Percentiles rank a stretch among this genome's conserved stretches.
These are phyloP conservation scores for Drosophila pseudotalamancana DNA, from an alignment of 2,888 invertebrate genomes.

Conservation along the genomic window DNA sequence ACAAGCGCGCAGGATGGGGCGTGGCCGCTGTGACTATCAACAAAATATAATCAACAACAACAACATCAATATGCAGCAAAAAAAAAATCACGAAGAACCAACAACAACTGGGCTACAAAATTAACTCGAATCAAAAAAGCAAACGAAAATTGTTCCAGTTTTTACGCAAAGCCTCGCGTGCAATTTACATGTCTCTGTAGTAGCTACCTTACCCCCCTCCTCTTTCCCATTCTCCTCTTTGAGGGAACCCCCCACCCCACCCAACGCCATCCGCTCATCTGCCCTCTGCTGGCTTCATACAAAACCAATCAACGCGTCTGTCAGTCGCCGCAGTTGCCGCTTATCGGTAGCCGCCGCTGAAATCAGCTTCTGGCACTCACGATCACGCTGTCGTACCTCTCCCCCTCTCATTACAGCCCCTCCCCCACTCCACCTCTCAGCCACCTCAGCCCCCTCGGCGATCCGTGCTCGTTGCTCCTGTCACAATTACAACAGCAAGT, in stretches of 20 bases:
- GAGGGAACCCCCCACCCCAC: neutral
- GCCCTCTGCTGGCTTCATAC: conserved; percentile 30
- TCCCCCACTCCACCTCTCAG: conserved; percentile 1
- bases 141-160: conserved; percentile 67
- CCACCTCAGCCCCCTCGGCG: conserved; percentile 59
- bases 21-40: conserved; percentile 68
- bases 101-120: conserved; percentile 14
- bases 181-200: conserved; percentile 81
- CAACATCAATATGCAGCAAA: conserved; percentile 11
- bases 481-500: conserved; percentile 80
- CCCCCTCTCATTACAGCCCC: neutral
- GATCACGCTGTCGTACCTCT: conserved; percentile 54
- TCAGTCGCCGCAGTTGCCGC: conserved; percentile 66
- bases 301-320: conserved; percentile 82
- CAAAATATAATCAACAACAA: conserved; percentile 65
- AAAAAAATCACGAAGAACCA: neutral
- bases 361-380: conserved; percentile 83
- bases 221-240: neutral
- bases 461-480: conserved; percentile 80
- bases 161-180: conserved; percentile 30
- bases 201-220: neutral
- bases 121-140: conserved; percentile 11
- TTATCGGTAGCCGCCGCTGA: conserved; percentile 81
- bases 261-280: conserved; percentile 1
- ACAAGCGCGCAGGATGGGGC: conserved; percentile 17